These are phyloP conservation scores for Nomada fucata DNA, from an alignment of 2,888 invertebrate genomes.

Conservation along the genomic window DNA sequence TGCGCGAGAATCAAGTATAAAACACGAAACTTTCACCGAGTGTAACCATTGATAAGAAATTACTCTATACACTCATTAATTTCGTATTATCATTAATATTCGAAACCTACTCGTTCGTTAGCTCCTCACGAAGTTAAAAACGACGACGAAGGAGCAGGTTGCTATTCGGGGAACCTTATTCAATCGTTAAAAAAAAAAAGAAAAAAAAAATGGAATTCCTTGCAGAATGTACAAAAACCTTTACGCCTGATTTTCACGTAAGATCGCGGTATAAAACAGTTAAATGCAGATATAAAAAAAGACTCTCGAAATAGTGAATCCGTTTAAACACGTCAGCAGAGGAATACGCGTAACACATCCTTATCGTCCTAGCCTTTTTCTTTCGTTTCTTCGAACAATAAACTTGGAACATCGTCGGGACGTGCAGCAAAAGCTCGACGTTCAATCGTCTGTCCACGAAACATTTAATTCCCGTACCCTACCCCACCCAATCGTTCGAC, in stretches of 20 bases:
- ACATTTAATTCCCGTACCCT: not conserved
- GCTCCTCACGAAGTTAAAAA: no score
- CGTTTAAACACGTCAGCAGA: constrained; percentile 13
- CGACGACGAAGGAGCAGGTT: no score
- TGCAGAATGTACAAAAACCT: constrained; percentile 12
- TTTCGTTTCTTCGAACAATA: not conserved
- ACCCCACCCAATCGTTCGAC: not conserved
- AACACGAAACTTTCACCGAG: constrained; percentile 1
- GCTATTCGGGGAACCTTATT: no score
- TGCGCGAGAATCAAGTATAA: not conserved
- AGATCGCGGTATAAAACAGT: constrained; percentile 17
- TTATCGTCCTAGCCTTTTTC: not conserved
- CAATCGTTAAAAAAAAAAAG: not conserved
- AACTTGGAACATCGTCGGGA: not conserved
- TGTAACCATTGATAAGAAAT: constrained; percentile 2
- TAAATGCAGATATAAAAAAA: constrained; percentile 31
- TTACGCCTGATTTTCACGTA: not conserved
- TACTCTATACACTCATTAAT: constrained; percentile 4
- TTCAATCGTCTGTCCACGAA: not conserved
- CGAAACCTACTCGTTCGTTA: no score
- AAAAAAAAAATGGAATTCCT: constrained; percentile 31
- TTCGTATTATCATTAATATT: not conserved
- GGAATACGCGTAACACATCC: constrained; percentile 37
- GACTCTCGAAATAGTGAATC: not conserved
- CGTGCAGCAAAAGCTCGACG: not conserved